Base-by-base conservation (phyloP, 2,888 invertebrate species). In the Netelia fuscicornis region DNA sequence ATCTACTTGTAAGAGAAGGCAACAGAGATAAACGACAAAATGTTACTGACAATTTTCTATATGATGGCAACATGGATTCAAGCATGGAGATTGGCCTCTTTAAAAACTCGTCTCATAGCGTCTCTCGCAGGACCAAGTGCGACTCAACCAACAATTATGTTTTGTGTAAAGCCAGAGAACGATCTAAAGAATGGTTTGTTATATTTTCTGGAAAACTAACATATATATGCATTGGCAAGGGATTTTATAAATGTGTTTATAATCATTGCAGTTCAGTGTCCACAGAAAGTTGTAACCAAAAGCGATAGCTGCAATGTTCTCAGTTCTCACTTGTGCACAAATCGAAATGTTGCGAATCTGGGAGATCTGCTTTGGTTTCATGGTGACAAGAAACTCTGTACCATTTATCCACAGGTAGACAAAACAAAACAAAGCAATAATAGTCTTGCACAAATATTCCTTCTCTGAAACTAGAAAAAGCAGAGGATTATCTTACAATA, bases 21-120 rank as follows among this genome's bases (percentile, higher is more conserved):
- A 42, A 79, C 9, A 23, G 10, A 17, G 1, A 5, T 62, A 6
- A 13, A 11, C n/a, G 2, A 44, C 20, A 79, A 79, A 44, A 97
- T 97, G 97, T 94, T 98, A 93, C 95, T 98, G 90, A 97, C 98
- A 56, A 94, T 98, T 75, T 97, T 97, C 94, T 98, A 98, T 93
- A 96, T 97, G 94, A 96, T 97, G 91, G 97, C 97, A 91, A 98
- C 98, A 86, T 96, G 97, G 93, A 94, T 97, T 89, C 97, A 97
- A 94, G 96, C 97, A 92, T 97, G 97, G 96, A 95, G 97, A 78
- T 95, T 97, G 86, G 95, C 96, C 74, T 95, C 96, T 37, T 95
- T 97, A 86, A 95, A 96, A 90, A 95, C 95, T 90, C 96, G 97
- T 89, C 95, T 98, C 70, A 95, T 95, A 60, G 82, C 86, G 20